Evolutionary conservation across 23 tunicate genomes (phyloP).

Genomic region (Botrylloides violaceus): DNA sequence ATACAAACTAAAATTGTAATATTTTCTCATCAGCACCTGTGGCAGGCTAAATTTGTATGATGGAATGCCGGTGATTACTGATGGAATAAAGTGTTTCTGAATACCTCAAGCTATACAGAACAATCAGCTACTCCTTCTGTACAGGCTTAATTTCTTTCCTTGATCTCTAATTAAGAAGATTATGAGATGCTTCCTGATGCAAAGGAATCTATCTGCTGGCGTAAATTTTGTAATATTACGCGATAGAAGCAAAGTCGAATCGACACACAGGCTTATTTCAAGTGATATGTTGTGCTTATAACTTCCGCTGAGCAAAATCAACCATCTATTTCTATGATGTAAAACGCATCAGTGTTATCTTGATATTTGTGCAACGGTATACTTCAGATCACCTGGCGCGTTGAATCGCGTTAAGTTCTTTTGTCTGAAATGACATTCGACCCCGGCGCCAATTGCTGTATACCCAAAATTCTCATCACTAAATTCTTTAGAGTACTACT

Average conservation of each 20-base stretch:
- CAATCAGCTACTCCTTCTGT: background rate
- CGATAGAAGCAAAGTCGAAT: background rate
- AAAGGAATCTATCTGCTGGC: background rate
- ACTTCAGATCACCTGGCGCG: background rate
- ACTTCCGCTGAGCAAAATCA: too few relatives aligned
- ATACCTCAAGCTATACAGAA: background rate
- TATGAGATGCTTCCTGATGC: background rate
- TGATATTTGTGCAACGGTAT: background rate
- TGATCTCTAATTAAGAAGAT: background rate
- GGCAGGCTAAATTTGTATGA: background rate
- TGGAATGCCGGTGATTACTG: background rate
- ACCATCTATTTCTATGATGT: too few relatives aligned
- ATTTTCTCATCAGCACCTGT: background rate
- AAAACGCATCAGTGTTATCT: background rate
- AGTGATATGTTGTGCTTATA: background rate
- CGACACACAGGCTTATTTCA: background rate
- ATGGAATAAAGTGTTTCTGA: background rate
- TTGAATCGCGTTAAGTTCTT: background rate
- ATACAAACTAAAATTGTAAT: slow-evolving; percentile 1
- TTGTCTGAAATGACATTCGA: background rate
- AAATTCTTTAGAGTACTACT: background rate
- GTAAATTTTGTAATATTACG: background rate
- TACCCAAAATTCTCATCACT: background rate
- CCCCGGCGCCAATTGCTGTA: background rate
- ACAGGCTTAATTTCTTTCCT: background rate